Percentiles rank a stretch among this genome's conserved stretches.
phyloP scores from a whole-genome alignment of 2,113 vertebrate genomes.

The Hemibates koningsi region DNA sequence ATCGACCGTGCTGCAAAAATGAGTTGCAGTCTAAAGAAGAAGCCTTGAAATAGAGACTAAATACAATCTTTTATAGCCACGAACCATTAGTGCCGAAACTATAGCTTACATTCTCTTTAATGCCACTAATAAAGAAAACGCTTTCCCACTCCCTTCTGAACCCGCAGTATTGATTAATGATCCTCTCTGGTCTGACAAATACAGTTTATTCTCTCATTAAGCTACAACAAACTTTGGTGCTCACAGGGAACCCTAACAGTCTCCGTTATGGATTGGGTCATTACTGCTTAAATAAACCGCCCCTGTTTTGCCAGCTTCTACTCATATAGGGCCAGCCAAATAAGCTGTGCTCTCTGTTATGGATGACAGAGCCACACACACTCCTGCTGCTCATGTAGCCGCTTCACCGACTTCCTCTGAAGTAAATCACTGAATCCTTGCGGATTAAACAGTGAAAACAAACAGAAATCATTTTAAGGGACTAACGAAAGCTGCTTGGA shows the following conservation, averaged over 20 bases:
- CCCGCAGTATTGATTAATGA: slow-evolving; percentile 29
- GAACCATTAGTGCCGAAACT: background rate
- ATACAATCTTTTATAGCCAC: background rate
- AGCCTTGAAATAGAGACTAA: background rate
- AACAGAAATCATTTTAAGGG: background rate
- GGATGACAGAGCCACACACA: slow-evolving; percentile 6
- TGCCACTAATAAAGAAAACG: slow-evolving; percentile 7
- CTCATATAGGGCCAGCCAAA: slow-evolving; percentile 12
- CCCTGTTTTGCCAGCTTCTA: slow-evolving; percentile 19
- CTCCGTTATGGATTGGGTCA: slow-evolving; percentile 54
- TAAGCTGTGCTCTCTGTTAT: slow-evolving; percentile 12
- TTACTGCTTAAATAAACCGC: slow-evolving; percentile 57
- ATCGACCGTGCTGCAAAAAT: background rate
- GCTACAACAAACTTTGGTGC: slow-evolving; percentile 38
- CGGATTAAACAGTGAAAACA: background rate
- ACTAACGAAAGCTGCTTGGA: background rate
- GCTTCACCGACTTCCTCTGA: background rate
- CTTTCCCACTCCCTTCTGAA: background rate
- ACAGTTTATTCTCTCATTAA: slow-evolving; percentile 57
- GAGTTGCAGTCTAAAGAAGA: background rate
- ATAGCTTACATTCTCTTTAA: background rate
- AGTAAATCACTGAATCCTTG: background rate
- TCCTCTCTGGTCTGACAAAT: slow-evolving; percentile 13
- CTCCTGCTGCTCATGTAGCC: background rate
- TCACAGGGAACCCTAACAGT: slow-evolving; percentile 21